Percentiles rank a stretch among this genome's conserved stretches.
These are phyloP conservation scores for Nephrotoma flavescens DNA, from an alignment of 2,888 invertebrate species.

Conservation along the genomic window DNA sequence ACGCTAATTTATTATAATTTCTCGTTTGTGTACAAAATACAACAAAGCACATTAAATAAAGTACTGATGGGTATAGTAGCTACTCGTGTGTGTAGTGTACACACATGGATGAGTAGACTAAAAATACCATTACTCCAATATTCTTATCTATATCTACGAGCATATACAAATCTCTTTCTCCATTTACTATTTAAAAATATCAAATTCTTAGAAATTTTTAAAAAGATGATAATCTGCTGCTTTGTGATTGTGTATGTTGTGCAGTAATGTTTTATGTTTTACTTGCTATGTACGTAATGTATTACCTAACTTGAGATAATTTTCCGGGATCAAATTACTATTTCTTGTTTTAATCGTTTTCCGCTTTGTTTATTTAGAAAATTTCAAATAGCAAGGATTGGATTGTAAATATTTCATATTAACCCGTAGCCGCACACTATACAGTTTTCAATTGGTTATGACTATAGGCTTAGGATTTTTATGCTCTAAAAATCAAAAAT, in stretches of 20 bases:
- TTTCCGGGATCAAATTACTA: not conserved
- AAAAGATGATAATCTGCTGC: not conserved
- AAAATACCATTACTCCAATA: not conserved
- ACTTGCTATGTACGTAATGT: not conserved
- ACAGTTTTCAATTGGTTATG: too few species aligned
- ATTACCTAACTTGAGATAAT: not conserved
- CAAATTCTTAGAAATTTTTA: not conserved
- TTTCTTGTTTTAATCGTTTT: too few species aligned
- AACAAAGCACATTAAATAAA: not conserved
- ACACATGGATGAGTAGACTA: not conserved
- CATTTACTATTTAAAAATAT: not conserved
- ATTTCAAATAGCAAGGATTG: too few species aligned
- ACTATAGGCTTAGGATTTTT: too few species aligned
- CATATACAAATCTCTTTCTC: not conserved
- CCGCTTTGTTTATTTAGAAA: too few species aligned
- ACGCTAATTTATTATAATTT: not conserved
- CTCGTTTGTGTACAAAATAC: not conserved
- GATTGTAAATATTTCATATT: too few species aligned
- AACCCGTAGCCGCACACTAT: too few species aligned
- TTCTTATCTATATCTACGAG: too few species aligned
- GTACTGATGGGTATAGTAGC: not conserved
- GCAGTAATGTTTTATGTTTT: not conserved
- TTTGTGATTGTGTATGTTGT: not conserved
- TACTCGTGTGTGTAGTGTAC: not conserved
- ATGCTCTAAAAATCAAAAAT: too few species aligned